Conservation (phyloP, 2,797 vertebrate genomes). For the Hipposideros larvatus region DNA sequence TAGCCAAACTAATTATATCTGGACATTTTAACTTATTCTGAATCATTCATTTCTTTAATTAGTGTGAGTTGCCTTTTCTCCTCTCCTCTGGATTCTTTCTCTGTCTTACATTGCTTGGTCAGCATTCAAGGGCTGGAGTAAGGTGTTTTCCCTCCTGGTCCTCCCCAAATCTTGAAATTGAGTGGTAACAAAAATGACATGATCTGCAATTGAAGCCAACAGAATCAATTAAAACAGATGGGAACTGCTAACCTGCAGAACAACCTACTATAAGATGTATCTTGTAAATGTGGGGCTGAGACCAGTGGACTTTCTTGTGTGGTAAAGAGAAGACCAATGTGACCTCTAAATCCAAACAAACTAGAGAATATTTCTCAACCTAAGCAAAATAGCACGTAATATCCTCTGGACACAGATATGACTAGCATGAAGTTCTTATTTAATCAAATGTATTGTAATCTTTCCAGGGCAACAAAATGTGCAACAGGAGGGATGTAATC, state of each 20-base stretch:
- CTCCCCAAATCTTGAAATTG: constrained; percentile 36
- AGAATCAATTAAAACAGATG: constrained; percentile 5
- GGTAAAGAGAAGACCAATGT: background rate
- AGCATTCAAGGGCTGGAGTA: background rate
- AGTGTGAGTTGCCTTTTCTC: background rate
- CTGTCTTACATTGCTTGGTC: background rate
- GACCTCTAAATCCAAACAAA: constrained; percentile 6
- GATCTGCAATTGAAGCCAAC: background rate
- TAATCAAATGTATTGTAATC: background rate
- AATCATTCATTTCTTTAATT: constrained; percentile 11
- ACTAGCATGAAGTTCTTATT: background rate
- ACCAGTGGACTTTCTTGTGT: background rate
- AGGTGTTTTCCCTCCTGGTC: background rate
- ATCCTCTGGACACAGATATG: background rate
- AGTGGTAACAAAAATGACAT: constrained; percentile 27
- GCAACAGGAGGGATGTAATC: background rate
- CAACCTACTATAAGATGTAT: background rate
- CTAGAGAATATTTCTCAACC: background rate
- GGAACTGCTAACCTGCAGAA: constrained; percentile 11
- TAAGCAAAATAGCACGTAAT: background rate
- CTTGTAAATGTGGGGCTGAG: constrained; percentile 21
- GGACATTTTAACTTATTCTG: constrained; percentile 39
- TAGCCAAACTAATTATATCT: background rate
- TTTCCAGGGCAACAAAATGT: background rate
- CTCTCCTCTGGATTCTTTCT: background rate